Base-by-base conservation (phyloP, 2,113 vertebrate species). In the Nothocercus nigrocapillus region DNA sequence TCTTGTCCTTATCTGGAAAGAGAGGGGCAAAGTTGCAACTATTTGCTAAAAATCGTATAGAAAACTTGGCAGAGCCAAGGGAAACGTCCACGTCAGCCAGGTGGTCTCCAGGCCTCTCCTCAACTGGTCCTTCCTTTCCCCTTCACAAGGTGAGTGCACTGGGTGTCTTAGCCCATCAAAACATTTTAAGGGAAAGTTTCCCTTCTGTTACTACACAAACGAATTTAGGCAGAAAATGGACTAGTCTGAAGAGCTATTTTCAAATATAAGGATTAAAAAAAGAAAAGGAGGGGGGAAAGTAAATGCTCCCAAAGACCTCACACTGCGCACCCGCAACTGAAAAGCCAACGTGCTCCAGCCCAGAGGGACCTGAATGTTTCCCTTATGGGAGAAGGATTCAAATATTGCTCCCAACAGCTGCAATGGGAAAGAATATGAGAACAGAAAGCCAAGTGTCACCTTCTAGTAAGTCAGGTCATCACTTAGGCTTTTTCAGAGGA, bases 141-240 rank as follows among this genome's bases (percentile, higher is more conserved):
- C 47, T n/a, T 73, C 36, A 68, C 24, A 32, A 69, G 85, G 0
- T 8, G 7, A 10, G 59, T 59, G 0, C 2, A 70, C 28, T 13
- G 79, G 40, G 13, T 66, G 19, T 19, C 36, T 45, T 17, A 27
- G 16, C 24, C 28, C 72, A 74, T 67, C 54, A 22, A 68, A 85
- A 73, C 4, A 0, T 72, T 59, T 20, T 27, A 58, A 38, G 34
- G 0, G 0, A 16, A 40, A 76, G 16, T 62, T 87, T 69, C 67
- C 18, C 61, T 91, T n/a, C 45, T 4, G 5, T 10, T 40, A 28
- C 5, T 36, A 47, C 17, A 24, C 15, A 87, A 47, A 75, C 8
- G 30, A 77, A 77, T 74, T 77, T 38, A 89, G 40, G 6, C 16
- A 28, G 74, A 82, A 90, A 80, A 51, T 2, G 3, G 36, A 27